phyloP scores from a whole-genome alignment of 2,113 vertebrate genomes.

The Brachypodius melanocephalos region DNA sequence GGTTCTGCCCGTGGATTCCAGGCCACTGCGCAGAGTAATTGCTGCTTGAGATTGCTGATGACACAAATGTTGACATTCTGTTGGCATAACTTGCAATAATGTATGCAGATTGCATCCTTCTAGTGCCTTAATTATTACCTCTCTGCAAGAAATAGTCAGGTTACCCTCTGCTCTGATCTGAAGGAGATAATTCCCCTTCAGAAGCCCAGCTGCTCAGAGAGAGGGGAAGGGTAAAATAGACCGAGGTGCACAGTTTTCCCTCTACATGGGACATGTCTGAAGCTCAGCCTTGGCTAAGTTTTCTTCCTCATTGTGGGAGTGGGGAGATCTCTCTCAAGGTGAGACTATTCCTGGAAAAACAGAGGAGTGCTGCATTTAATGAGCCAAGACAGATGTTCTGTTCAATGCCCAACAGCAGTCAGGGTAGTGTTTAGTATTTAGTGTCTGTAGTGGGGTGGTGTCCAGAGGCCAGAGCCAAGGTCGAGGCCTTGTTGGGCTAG shows the following conservation, averaged over 20 bases:
- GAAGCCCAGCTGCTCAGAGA: background rate
- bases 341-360: slow-evolving; percentile 25
- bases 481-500: slow-evolving; percentile 22
- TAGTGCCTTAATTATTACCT: slow-evolving; percentile 79
- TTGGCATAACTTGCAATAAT: slow-evolving; percentile 83
- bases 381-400: slow-evolving; percentile 50
- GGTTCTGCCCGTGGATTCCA: slow-evolving; percentile 45
- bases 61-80: slow-evolving; percentile 83
- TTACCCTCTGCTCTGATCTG: slow-evolving; percentile 75
- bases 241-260: background rate
- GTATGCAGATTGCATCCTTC: slow-evolving; percentile 81
- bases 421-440: slow-evolving; percentile 30
- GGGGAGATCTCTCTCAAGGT: slow-evolving; percentile 44
- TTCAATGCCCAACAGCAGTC: background rate
- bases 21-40: slow-evolving; percentile 68
- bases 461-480: slow-evolving; percentile 19
- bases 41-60: slow-evolving; percentile 73
- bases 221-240: background rate
- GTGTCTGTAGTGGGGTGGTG: background rate
- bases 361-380: slow-evolving; percentile 48
- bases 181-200: slow-evolving; percentile 62
- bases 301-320: background rate
- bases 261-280: background rate
- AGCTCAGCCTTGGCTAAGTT: background rate
- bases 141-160: slow-evolving; percentile 73